These are phyloP conservation scores for Cichladusa arquata DNA, from an alignment of 2,113 vertebrate species.

Conservation along the genomic window DNA sequence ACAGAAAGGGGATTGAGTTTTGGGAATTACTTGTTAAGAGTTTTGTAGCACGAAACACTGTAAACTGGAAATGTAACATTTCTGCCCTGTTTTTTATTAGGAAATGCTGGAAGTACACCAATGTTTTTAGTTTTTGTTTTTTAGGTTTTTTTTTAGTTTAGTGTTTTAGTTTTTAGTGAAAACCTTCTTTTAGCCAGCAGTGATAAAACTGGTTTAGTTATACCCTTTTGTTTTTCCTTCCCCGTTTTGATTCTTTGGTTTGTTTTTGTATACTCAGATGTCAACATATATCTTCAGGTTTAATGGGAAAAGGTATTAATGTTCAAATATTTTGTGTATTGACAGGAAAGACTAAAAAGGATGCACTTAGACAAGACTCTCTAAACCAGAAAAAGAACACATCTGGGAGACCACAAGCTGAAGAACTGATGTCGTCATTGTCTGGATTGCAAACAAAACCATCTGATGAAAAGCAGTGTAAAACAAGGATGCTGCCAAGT, in stretches of 20 bases:
- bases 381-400: background rate
- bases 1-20: background rate
- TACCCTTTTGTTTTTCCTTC: background rate
- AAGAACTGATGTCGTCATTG: background rate
- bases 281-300: background rate
- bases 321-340: background rate
- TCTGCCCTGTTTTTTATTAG: background rate
- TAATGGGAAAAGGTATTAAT: background rate
- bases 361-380: background rate
- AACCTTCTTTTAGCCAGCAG: background rate
- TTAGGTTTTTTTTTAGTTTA: too few relatives aligned
- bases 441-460: background rate
- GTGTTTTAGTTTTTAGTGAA: background rate
- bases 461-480: background rate
- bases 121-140: background rate
- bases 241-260: background rate
- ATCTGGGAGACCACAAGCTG: background rate
- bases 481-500: background rate
- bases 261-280: background rate
- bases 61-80: background rate
- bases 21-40: background rate
- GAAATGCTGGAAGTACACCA: background rate
- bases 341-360: slow-evolving; percentile 20
- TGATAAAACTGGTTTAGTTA: background rate
- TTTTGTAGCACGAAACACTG: background rate